These are phyloP conservation scores for Chloroceryle aenea DNA, from an alignment of 2,113 vertebrate genomes.

Conservation along the genomic window DNA sequence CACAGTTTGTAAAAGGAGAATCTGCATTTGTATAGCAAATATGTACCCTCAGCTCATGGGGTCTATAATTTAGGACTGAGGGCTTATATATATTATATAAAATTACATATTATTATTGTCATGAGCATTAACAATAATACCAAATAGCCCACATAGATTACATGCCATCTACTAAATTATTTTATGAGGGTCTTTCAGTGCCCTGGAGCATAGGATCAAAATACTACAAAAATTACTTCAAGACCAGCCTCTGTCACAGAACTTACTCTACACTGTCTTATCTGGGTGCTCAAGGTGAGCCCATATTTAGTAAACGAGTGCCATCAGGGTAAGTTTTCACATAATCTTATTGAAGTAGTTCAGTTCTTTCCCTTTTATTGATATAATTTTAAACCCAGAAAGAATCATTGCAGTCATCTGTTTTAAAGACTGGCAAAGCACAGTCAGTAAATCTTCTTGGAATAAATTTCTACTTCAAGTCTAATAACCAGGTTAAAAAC, in stretches of 20 bases:
- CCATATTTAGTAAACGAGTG: not conserved
- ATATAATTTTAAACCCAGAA: not conserved
- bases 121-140: not conserved
- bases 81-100: not conserved
- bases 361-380: not conserved
- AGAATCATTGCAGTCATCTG: not conserved
- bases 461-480: not conserved
- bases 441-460: not conserved
- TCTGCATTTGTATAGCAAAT: not conserved
- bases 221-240: not conserved
- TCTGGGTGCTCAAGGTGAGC: not conserved
- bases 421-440: not conserved
- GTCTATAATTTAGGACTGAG: not conserved
- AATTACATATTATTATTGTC: not conserved
- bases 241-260: not conserved
- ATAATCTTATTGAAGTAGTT: not conserved
- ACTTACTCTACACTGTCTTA: not conserved
- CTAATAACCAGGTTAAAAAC: conserved; percentile 27
- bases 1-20: not conserved
- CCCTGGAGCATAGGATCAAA: not conserved
- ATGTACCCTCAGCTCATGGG: not conserved
- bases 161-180: not conserved
- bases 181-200: not conserved
- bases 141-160: not conserved
- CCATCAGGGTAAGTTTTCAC: not conserved